Evolutionary conservation across 2,113 vertebrate species (phyloP), one percentile per base, ranked within the genome.

Genomic region (Calidris pugnax): DNA sequence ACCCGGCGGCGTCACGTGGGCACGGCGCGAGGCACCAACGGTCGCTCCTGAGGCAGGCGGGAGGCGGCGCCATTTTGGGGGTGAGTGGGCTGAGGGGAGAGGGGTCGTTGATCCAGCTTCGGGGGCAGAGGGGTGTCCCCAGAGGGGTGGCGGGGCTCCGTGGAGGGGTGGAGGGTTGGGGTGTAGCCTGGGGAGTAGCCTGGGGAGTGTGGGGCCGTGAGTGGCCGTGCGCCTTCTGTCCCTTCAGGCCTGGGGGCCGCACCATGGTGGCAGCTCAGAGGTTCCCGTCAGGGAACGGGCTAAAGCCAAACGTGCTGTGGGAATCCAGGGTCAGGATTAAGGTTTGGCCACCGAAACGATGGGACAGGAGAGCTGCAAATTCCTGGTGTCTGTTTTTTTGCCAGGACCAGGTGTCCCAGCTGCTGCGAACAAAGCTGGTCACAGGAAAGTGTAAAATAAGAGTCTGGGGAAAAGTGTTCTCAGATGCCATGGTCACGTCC

Each of bases 31-130:
- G 87, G 28, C 30, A 10, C 45, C 45, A 57, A 37, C 35, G 50
- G 64, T 1, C 35, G 10, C 35, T 7, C 55, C 1, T 6, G 8
- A 7, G 41, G 47, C 4, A 18, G 1, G 63, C 41, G 63, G 62
- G 39, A 24, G 57, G 27, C 1, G 89, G 1, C 14, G 59, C 59
- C 82, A 74, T 85, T 14, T 85, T 93, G 35, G 14, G 45, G 53
- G 28, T 15, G 32, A 1, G 66, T 5, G 30, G 32, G 32, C 14
- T 3, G 30, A 8, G 48, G 74, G 48, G 9, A 6, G 9, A 0
- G 30, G 16, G 26, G n/a, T 2, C 1, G 11, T 0, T 55, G 1
- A 30, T 0, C 1, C 2, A 2, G 24, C 8, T 1, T 14, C 1
- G 4, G 22, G 50, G 1, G 6, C 5, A 1, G 47, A 1, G 15